These are phyloP conservation scores for Tyto alba DNA, from an alignment of 2,113 vertebrate genomes.

Conservation along the genomic window DNA sequence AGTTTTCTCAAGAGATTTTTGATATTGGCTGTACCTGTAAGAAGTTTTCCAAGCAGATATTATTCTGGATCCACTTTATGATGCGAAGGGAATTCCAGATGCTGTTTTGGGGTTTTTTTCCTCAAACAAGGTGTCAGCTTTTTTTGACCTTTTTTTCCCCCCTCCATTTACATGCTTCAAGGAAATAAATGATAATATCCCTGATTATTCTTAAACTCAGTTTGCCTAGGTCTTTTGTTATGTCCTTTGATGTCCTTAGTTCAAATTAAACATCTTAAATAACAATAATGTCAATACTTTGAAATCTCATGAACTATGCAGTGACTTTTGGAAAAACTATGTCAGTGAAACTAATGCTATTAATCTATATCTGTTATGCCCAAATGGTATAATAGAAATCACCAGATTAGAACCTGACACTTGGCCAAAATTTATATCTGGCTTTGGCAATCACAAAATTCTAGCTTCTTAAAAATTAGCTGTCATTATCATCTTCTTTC, in stretches of 20 bases:
- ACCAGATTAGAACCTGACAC: not conserved
- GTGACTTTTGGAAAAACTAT: not conserved
- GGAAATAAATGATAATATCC: not conserved
- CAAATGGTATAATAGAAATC: not conserved
- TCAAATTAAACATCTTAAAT: not conserved
- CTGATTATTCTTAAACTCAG: not conserved
- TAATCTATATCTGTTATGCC: not conserved
- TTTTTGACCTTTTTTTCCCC: rapidly evolving
- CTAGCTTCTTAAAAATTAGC: not conserved
- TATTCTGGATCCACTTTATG: not conserved
- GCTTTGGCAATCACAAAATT: not conserved
- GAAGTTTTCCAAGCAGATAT: not conserved
- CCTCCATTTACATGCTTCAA: not conserved
- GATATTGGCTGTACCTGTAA: not conserved
- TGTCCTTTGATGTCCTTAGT: not conserved
- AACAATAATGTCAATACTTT: not conserved
- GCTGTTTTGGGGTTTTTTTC: not conserved
- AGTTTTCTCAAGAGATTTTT: not conserved
- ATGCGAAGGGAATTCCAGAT: not conserved
- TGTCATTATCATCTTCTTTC: not conserved
- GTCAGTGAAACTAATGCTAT: not conserved
- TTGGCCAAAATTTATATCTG: not conserved
- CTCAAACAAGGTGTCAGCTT: not conserved
- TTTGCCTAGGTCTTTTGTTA: not conserved
- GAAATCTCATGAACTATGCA: not conserved